Conservation (phyloP, 2,888 invertebrate species). For the Chymomyza fuscimana region DNA sequence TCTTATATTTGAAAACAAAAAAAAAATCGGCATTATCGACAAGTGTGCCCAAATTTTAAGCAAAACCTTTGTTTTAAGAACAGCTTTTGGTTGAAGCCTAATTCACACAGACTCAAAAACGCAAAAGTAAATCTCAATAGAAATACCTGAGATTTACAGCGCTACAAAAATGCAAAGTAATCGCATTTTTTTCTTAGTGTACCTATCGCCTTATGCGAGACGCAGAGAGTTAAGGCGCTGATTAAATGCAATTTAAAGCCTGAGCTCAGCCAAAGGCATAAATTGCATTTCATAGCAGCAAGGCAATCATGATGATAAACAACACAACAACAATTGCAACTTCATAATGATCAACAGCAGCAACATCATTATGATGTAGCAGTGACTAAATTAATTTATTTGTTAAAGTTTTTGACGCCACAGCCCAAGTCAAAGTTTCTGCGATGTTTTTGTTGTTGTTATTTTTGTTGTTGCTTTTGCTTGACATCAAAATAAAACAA, state of each 20-base stretch:
- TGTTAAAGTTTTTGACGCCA: slow-evolving; percentile 64
- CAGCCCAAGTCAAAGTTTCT: slow-evolving; percentile 52
- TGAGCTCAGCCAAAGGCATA: background rate
- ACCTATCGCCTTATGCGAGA: background rate
- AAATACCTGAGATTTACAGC: no score
- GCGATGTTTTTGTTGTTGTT: slow-evolving; percentile 4
- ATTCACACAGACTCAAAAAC: no score
- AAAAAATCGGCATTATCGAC: no score
- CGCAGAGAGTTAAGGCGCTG: background rate
- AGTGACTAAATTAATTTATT: slow-evolving; percentile 70
- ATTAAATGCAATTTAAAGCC: background rate
- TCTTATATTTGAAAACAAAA: no score
- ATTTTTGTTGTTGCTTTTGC: background rate
- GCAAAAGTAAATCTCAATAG: no score
- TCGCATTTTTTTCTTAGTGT: background rate
- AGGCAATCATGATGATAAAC: background rate
- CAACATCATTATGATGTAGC: slow-evolving; percentile 22
- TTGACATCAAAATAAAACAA: slow-evolving; percentile 27
- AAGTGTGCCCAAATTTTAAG: no score
- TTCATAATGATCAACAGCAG: slow-evolving; percentile 26
- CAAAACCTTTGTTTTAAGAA: no score
- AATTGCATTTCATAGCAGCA: background rate
- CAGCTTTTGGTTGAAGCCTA: no score
- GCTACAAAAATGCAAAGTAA: no score
- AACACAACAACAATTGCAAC: slow-evolving; percentile 6